Conservation (phyloP, 2,113 vertebrate genomes). For the Acanthisitta chloris region DNA sequence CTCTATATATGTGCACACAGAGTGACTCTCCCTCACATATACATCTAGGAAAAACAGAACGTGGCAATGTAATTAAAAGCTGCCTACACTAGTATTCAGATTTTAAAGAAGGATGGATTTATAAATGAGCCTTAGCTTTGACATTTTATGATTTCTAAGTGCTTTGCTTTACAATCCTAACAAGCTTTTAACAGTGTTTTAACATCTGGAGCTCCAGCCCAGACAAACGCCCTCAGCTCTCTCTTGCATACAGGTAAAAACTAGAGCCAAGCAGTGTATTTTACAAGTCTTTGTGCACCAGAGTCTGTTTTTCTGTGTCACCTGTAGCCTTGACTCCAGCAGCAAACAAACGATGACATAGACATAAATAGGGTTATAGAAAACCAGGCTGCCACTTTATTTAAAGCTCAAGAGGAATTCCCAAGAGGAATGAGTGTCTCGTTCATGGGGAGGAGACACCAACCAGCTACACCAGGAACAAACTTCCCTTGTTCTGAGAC, state of each 20-base stretch:
- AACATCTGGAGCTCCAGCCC: not conserved
- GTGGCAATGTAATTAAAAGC: constrained; percentile 4
- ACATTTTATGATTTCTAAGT: not conserved
- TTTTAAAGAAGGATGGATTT: not conserved
- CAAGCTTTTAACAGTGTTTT: not conserved
- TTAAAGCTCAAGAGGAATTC: not conserved
- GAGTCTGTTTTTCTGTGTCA: not conserved
- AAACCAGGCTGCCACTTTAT: not conserved
- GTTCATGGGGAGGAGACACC: constrained; percentile 14
- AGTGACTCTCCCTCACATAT: not conserved
- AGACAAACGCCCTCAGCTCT: not conserved
- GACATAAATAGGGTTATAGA: not conserved
- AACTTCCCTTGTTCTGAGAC: constrained; percentile 61
- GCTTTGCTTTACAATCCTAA: not conserved
- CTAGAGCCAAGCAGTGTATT: not conserved
- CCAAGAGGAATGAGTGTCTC: constrained; percentile 4
- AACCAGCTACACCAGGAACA: constrained; percentile 33
- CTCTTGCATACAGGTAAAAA: not conserved
- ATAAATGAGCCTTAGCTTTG: not conserved
- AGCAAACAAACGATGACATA: constrained; percentile 20
- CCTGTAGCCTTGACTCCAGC: constrained; percentile 12
- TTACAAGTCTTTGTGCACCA: not conserved
- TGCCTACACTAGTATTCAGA: not conserved
- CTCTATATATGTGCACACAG: not conserved
- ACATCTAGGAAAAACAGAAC: not conserved